These are phyloP conservation scores for Meloidogyne exigua DNA, from an alignment of 1,140 invertebrate species.

Conservation along the genomic window DNA sequence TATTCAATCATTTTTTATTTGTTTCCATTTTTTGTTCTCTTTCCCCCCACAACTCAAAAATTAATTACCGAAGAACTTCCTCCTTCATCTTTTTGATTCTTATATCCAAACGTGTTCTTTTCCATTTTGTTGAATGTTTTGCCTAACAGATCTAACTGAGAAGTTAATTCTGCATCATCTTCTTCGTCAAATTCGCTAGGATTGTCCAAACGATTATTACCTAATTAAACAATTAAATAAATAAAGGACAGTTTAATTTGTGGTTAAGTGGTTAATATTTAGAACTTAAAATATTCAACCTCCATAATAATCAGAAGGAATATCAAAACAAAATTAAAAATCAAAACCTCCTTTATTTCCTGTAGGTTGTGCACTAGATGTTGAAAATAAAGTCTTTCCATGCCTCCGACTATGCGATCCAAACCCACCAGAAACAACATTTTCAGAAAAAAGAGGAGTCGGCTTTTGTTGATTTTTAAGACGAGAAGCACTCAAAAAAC, in stretches of 20 bases:
- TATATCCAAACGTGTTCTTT: not conserved
- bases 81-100: not conserved
- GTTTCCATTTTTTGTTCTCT: too few species aligned
- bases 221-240: too few species aligned
- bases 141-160: not conserved
- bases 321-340: not conserved
- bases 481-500: not conserved
- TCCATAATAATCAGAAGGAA: too few species aligned
- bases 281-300: too few species aligned
- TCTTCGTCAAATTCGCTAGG: not conserved
- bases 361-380: not conserved
- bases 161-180: not conserved
- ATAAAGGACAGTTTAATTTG: too few species aligned
- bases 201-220: not conserved
- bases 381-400: not conserved
- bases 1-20: too few species aligned
- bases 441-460: not conserved
- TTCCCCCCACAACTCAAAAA: too few species aligned
- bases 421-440: not conserved
- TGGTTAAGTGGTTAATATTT: too few species aligned
- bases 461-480: not conserved
- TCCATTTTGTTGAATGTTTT: not conserved
- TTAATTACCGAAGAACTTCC: not conserved
- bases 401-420: not conserved
- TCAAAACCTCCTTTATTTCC: not conserved